Base-by-base conservation (phyloP, 2,888 invertebrate species). In the Caradrina clavipalpis region DNA sequence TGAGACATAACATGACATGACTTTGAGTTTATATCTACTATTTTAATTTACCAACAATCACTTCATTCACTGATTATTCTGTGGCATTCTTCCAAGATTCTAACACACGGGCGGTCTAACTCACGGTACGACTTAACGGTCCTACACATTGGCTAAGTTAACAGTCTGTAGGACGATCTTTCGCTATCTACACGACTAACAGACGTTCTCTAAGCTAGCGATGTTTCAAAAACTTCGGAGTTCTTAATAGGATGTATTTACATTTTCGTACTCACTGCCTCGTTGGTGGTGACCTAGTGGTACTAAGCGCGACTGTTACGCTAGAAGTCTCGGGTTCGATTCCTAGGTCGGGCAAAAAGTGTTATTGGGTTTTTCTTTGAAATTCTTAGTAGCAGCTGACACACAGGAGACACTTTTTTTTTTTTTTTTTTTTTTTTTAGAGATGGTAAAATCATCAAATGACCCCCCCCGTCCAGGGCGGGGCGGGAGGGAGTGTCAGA, bases 141-240 rank as follows among this genome's bases (percentile, higher is more conserved):
- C 45, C 15, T 57, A 57, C 19, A 81, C 64, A 80, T 79, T 84
- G 79, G 69, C 82, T 75, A 63, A 76, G 79, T 73, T 80, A 63
- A 57, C 65, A 39, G 72, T 72, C 87, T 81, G 57, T 87, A 73
- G 83, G 81, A 83, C 85, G 83, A 87, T 87, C 80, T 74, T 80
- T 81, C 82, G 78, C 76, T 81, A 78, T 78, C 80, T 78, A 73
- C 75, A 79, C 79, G 82, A 76, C 81, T 79, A 84, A 85, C 56
- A 72, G 19, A 11, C 2, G 13, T 51, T 59, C 10, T 31, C 10
- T 13, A 78, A 86, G 72, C 87, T 87, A 85, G 86, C 85, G 56
- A 22, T 62, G 59, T 78, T 84, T 87, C 86, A 87, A 87, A 81
- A 83, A 78, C 71, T 76, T 69, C 15, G 7, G n/a, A 31, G 10